Evolutionary conservation across 1,140 invertebrate genomes (phyloP), one percentile per base, ranked within the genome.

Genomic region (Drosophila sulfurigaster): DNA sequence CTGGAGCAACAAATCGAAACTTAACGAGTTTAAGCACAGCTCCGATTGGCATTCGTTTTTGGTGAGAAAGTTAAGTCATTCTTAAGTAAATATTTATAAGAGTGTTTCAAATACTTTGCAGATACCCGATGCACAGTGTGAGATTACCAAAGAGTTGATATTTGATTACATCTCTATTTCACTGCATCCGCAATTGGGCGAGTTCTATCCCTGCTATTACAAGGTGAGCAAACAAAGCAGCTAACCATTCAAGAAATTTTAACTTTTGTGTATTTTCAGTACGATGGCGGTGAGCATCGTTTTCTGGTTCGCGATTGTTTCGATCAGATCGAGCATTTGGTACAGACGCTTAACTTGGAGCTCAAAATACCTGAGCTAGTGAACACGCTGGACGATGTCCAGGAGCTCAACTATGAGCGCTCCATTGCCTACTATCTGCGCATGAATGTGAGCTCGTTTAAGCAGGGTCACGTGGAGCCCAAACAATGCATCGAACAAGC

Each of bases 191-290:
- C 25, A n/a, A 0, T 25, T 78, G 1, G 74, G 74, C 45, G 83
- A 91, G 6, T 78, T 92, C 7, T 92, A 88, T 88, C 91, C 91
- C 8, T 92, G 91, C 45, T 92, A 92, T 49, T 91, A 92, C 59
- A 88, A 89, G 74, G 89, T 91, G 38, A 70, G 56, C 8, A 6
- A 3, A 1, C 16, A 15, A 16, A 32, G 0, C 7, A 8, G 5
- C 4, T 30, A 4, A 6, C 30, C 11, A 43, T 7, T 25, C 1
- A 13, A 5, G n/a, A 1, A 7, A 7, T 15, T 6, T 8, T 11
- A 2, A 8, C 8, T 35, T 49, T n/a, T 38, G n/a, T 28, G 0
- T 25, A 20, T 13, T 6, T 49, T 6, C 45, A 91, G 91, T 91
- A 65, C 32, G 63, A 67, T 5, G n/a, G 25, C 1, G 73, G 52